Evolutionary conservation across 2,888 invertebrate genomes (phyloP).

Genomic region (Chouioia cunea): DNA sequence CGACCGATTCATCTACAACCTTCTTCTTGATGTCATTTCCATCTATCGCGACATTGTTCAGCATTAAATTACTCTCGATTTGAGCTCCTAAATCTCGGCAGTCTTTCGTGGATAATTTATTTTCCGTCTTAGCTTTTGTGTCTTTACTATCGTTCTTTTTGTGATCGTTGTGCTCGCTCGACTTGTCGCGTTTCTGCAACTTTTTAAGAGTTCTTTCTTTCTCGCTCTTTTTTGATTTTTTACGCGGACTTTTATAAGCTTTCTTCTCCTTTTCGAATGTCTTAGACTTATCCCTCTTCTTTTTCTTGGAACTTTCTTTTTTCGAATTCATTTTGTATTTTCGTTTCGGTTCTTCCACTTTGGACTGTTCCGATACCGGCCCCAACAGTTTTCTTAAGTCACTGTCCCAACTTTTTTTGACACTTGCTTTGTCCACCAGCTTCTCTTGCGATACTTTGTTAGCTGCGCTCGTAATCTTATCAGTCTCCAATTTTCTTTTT

Average conservation of each 20-base stretch:
- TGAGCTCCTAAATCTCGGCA: too few relatives aligned
- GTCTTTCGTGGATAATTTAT: too few relatives aligned
- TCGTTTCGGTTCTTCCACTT: not conserved
- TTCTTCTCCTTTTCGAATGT: not conserved
- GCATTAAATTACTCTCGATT: too few relatives aligned
- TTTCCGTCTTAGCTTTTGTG: not conserved
- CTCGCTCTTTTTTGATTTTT: not conserved
- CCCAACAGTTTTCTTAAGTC: constrained; percentile 21
- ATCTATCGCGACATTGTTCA: not conserved
- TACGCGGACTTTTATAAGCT: not conserved
- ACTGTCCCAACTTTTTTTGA: constrained; percentile 35
- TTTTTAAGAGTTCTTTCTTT: not conserved
- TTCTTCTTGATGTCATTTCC: constrained; percentile 5
- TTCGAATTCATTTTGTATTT: constrained; percentile 5
- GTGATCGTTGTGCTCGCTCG: not conserved
- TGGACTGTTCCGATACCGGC: not conserved
- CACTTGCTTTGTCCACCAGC: not conserved
- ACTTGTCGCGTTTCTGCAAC: not conserved
- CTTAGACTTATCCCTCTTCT: not conserved
- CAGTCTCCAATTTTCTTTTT: not conserved
- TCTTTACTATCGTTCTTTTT: not conserved
- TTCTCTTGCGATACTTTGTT: not conserved
- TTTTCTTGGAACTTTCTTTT: constrained; percentile 1
- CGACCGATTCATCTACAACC: not conserved
- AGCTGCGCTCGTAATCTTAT: not conserved